Evolutionary conservation across 2,888 invertebrate genomes (phyloP).

Genomic region (Zonitis immaculata): DNA sequence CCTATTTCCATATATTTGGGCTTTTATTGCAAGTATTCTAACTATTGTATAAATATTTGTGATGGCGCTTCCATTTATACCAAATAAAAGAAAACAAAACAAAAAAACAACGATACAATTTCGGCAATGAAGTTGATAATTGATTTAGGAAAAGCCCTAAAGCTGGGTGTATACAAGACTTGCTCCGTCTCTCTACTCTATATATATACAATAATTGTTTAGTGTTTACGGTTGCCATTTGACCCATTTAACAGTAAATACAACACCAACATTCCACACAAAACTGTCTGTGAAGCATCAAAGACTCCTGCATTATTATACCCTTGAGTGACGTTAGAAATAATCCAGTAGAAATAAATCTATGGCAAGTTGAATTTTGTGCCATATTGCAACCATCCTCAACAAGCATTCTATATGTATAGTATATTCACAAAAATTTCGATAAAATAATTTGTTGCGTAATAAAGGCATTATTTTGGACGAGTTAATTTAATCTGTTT

Average conservation of each 20-base stretch:
- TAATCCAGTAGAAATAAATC: conserved; percentile 16
- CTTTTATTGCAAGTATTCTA: no score
- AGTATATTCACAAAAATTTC: not conserved
- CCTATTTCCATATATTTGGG: no score
- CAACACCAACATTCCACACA: conserved; percentile 23
- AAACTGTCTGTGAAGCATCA: conserved; percentile 11
- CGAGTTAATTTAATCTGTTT: not conserved
- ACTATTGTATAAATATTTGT: no score
- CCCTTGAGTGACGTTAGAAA: conserved; percentile 19
- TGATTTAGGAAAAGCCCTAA: conserved; percentile 19
- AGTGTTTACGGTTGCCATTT: conserved; percentile 21
- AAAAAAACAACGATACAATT: conserved; percentile 3
- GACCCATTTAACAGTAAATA: conserved; percentile 24
- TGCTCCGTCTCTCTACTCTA: conserved; percentile 8
- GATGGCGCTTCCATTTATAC: no score
- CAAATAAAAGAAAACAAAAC: no score
- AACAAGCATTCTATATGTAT: not conserved
- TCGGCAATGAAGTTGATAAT: conserved; percentile 20
- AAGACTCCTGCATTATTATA: conserved; percentile 16
- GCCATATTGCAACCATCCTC: conserved; percentile 11
- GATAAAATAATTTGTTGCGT: not conserved
- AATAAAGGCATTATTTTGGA: not conserved
- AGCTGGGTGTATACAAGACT: conserved; percentile 15
- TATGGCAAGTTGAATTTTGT: conserved; percentile 17
- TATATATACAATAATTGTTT: conserved; percentile 23